Percentiles rank a stretch among this genome's conserved stretches.
Evolutionary conservation across 2,888 invertebrate genomes (phyloP).

Genomic region (Pseudolycoriella hygida): DNA sequence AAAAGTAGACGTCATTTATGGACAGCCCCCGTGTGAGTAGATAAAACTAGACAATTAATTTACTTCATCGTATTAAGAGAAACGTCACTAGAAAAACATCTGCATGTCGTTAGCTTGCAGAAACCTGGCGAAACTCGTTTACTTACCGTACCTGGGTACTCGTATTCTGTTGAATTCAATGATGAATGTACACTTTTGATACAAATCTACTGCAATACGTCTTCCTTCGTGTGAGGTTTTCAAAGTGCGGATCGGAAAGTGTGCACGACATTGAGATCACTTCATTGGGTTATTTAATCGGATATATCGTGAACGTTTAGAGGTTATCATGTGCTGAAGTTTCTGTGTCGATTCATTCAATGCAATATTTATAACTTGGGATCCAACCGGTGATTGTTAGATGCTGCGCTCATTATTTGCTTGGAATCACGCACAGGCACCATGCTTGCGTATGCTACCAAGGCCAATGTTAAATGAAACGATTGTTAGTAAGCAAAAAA

Average conservation of each 20-base stretch:
- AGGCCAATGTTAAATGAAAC: no score
- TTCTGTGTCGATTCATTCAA: no score
- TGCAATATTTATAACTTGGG: no score
- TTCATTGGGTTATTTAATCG: conserved; percentile 50
- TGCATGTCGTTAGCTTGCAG: conserved; percentile 66
- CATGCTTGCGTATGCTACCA: no score
- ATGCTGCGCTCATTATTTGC: no score
- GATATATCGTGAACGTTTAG: no score
- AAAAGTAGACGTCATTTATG: no score
- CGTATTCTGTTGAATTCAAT: conserved; percentile 68
- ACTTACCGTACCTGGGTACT: conserved; percentile 67
- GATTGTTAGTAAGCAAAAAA: no score
- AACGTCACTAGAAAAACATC: conserved; percentile 79
- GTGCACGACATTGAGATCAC: conserved; percentile 49
- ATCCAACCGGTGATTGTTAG: no score
- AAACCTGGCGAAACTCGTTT: conserved; percentile 54
- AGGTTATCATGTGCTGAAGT: no score
- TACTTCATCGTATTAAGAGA: conserved; percentile 86
- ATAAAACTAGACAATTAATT: conserved; percentile 55
- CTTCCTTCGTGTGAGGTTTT: conserved; percentile 65
- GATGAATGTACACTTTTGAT: conserved; percentile 64
- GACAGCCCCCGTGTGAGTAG: conserved; percentile 87
- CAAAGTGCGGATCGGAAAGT: conserved; percentile 43
- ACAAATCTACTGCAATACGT: conserved; percentile 62
- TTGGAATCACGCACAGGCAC: no score